phyloP scores from a whole-genome alignment of 2,888 invertebrate genomes.

The Chironomus tentans region DNA sequence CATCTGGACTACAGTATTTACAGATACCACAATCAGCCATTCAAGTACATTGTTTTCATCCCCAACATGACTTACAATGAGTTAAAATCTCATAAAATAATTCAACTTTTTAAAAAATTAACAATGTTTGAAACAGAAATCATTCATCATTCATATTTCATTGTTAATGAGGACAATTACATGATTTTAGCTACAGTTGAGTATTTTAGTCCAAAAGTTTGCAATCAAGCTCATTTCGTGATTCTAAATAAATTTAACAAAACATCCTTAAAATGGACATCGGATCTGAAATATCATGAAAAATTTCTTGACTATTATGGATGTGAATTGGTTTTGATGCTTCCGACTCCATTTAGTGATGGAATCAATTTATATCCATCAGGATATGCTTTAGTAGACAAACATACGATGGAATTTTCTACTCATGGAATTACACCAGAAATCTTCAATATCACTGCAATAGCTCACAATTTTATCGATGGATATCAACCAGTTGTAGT shows the following conservation, averaged over 20 bases:
- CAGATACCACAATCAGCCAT: too few relatives aligned
- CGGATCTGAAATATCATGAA: not conserved
- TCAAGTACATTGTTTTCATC: too few relatives aligned
- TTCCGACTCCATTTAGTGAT: not conserved
- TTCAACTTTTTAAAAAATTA: too few relatives aligned
- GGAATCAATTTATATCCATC: too few relatives aligned
- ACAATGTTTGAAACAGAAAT: too few relatives aligned
- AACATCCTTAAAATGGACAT: not conserved
- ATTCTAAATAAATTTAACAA: not conserved
- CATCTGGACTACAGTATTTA: too few relatives aligned
- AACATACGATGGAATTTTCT: too few relatives aligned
- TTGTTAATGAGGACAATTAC: too few relatives aligned
- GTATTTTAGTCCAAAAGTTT: not conserved
- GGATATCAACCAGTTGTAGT: not conserved
- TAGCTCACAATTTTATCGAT: not conserved
- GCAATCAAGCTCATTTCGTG: not conserved
- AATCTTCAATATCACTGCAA: not conserved
- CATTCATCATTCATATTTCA: too few relatives aligned
- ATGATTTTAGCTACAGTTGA: not conserved
- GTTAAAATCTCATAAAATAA: too few relatives aligned
- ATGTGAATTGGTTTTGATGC: not conserved
- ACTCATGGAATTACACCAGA: not conserved
- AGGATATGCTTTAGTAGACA: not conserved
- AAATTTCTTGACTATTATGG: not conserved
- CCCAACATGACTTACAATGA: too few relatives aligned